phyloP scores from a whole-genome alignment of 2,113 vertebrate genomes.

The Numida meleagris region DNA sequence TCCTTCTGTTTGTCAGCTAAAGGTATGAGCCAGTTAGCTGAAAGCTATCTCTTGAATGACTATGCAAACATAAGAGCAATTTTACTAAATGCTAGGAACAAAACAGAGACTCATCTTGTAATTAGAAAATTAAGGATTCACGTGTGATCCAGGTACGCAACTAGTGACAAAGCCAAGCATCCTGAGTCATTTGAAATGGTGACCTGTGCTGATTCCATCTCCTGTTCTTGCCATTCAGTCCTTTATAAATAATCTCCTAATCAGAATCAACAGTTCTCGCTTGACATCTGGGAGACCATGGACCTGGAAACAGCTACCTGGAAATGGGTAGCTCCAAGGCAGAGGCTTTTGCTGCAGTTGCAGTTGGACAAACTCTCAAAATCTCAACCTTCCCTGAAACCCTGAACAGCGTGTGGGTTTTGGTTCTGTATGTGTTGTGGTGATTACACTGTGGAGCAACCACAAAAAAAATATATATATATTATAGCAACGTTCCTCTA shows the following conservation, averaged over 20 bases:
- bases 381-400: neutral
- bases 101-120: neutral
- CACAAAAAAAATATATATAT: neutral
- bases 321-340: neutral
- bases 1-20: neutral
- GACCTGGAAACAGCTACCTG: neutral
- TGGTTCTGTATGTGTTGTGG: neutral
- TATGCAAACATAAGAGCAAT: neutral
- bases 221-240: neutral
- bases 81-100: neutral
- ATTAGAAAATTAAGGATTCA: neutral
- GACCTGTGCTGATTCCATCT: neutral
- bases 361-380: neutral
- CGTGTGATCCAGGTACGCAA: neutral
- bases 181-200: neutral
- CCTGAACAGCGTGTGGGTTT: neutral
- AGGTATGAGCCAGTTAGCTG: neutral
- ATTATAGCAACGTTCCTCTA: neutral
- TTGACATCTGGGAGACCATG: neutral
- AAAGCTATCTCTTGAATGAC: neutral
- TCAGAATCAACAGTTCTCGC: neutral
- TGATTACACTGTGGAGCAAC: neutral
- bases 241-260: neutral
- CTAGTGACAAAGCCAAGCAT: neutral
- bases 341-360: neutral